Evolutionary conservation across 2,888 invertebrate genomes (phyloP), one percentile per base, ranked within the genome.

Genomic region (Dorcus hopei): DNA sequence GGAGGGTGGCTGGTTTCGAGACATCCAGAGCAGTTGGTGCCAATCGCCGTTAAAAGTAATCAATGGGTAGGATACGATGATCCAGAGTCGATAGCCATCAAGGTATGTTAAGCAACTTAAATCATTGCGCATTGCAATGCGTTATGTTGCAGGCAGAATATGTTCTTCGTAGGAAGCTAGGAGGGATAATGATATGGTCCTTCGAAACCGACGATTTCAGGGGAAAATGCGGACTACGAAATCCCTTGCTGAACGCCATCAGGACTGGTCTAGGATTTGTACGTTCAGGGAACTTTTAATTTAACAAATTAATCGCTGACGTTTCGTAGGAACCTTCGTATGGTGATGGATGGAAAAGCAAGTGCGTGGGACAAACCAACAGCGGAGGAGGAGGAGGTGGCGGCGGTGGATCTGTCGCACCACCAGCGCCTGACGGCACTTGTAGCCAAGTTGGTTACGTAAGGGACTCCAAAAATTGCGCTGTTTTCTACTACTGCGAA

Each of bases 161-260:
- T 64, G 75, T 80, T 38, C 71, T 80, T 72, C 63, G 77, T 55
- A 57, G 74, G 54, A 65, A 80, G 57, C 71, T 86, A 52, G 81
- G 81, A 53, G 91, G 90, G 33, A 80, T 83, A 0, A 91, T 92
- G 91, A 71, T 89, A 0, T 93, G 92, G 92, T 88, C 89, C 47
- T 80, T 92, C 8, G 93, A 93, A 72, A 88, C 88, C 3, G 92
- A 92, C 67, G 92, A 92, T 70, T 89, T 89, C 68, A 78, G 72
- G 7, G 89, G 87, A 0, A 65, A 72, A 0, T 90, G 90, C 65
- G 84, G 85, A 0, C 70, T 68, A 7, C 79, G 79, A 49, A 87
- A 82, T 73, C 86, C 88, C 0, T 74, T 92, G 4, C 68, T 91
- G 14, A 82, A 74, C 33, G 76, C 83, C 6, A 82, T 91, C 48